phyloP scores from a whole-genome alignment of 2,888 invertebrate genomes.

The Thelaira solivaga region DNA sequence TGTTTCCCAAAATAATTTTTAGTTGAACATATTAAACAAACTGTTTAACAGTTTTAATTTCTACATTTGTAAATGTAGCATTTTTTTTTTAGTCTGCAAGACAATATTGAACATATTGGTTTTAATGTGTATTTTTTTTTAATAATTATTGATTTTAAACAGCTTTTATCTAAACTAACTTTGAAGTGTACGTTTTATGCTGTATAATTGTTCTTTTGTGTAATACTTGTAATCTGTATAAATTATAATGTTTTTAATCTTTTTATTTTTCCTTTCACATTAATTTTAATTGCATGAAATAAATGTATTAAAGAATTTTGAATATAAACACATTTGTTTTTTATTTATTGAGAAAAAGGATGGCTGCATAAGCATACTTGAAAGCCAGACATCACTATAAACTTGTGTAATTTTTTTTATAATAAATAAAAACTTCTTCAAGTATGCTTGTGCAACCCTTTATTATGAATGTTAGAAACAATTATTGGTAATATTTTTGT shows the following conservation, averaged over 20 bases:
- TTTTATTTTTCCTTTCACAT: slow-evolving; percentile 1
- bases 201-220: slow-evolving; percentile 31
- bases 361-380: too few relatives aligned
- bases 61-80: background rate
- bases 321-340: too few relatives aligned
- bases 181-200: slow-evolving; percentile 35
- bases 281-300: background rate
- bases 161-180: slow-evolving; percentile 1
- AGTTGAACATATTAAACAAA: slow-evolving; percentile 5
- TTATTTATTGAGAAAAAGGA: too few relatives aligned
- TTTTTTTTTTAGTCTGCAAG: slow-evolving; percentile 28
- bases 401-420: too few relatives aligned
- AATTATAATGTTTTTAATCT: slow-evolving; percentile 14
- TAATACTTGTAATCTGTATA: background rate
- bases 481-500: too few relatives aligned
- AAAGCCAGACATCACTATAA: too few relatives aligned
- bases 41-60: background rate
- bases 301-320: background rate
- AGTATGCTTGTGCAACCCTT: too few relatives aligned
- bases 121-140: slow-evolving; percentile 18
- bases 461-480: too few relatives aligned
- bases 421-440: too few relatives aligned
- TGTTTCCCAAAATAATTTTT: slow-evolving; percentile 14
- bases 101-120: slow-evolving; percentile 26
- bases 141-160: slow-evolving; percentile 35